Conservation (phyloP, 2,113 vertebrate species). For the Istiophorus platypterus region DNA sequence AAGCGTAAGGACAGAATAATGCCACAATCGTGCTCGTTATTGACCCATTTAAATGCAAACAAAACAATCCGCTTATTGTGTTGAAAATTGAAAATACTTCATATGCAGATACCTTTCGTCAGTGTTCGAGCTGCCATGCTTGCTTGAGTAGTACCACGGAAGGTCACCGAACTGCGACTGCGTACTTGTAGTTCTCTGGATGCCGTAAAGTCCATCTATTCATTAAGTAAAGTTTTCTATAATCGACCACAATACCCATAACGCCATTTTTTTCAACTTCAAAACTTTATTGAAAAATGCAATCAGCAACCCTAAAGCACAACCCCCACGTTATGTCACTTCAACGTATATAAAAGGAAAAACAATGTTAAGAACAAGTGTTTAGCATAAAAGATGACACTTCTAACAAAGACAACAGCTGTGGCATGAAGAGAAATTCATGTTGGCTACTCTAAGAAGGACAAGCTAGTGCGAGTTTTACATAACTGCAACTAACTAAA, state of each 20-base stretch:
- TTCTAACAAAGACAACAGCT: neutral
- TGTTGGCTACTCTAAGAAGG: neutral
- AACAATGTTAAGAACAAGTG: neutral
- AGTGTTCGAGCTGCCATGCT: conserved; percentile 80
- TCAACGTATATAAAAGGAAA: neutral
- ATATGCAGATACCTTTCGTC: conserved; percentile 70
- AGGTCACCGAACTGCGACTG: conserved; percentile 68
- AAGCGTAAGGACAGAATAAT: neutral
- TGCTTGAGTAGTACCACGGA: conserved; percentile 33
- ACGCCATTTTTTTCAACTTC: neutral
- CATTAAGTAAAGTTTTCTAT: too few relatives aligned
- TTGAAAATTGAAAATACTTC: accelerated
- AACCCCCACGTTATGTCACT: neutral
- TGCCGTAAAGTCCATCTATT: neutral
- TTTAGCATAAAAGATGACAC: neutral
- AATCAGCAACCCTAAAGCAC: neutral
- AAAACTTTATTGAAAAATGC: conserved; percentile 63
- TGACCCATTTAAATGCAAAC: too few relatives aligned
- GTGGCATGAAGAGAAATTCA: neutral
- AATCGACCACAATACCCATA: conserved; percentile 55
- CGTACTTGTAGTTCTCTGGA: conserved; percentile 43
- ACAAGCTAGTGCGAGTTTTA: neutral
- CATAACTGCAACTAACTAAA: neutral
- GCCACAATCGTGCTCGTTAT: neutral
- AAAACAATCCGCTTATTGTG: too few relatives aligned